Percentiles rank a stretch among this genome's conserved stretches.
These are phyloP conservation scores for Mormyrus iriodes DNA, from an alignment of 2,113 vertebrate genomes.

Conservation along the genomic window DNA sequence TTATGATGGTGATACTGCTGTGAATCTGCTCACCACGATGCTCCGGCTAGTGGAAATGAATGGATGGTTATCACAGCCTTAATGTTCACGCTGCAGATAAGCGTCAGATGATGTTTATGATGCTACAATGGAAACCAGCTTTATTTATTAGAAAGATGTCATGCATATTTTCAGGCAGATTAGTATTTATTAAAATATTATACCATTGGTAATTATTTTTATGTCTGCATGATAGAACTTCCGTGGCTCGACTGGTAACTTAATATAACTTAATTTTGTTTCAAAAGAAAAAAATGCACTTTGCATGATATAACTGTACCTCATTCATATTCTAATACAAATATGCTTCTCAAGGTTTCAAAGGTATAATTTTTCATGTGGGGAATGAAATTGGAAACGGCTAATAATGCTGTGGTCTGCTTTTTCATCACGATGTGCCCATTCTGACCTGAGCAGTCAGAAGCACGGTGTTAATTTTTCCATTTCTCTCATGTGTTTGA, in stretches of 20 bases:
- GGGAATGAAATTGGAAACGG: neutral
- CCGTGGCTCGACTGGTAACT: neutral
- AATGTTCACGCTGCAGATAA: neutral
- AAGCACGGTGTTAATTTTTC: neutral
- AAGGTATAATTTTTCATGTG: neutral
- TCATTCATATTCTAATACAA: neutral
- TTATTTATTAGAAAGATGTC: constrained; percentile 3
- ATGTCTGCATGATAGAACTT: neutral
- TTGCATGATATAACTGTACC: neutral
- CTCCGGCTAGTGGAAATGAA: neutral
- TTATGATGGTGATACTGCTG: neutral
- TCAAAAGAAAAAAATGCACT: neutral
- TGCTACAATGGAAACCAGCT: neutral
- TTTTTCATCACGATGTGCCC: neutral
- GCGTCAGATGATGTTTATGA: neutral
- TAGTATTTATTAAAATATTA: neutral
- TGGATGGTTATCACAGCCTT: neutral
- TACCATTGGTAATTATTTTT: neutral
- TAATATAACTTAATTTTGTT: neutral
- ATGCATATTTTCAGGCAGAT: neutral
- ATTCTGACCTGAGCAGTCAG: neutral
- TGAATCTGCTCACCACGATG: neutral
- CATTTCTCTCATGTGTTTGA: neutral
- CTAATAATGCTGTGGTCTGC: neutral
- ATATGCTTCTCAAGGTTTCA: neutral